Evolutionary conservation across 2,113 vertebrate species (phyloP), one percentile per base, ranked within the genome.

Genomic region (Callipepla squamata): DNA sequence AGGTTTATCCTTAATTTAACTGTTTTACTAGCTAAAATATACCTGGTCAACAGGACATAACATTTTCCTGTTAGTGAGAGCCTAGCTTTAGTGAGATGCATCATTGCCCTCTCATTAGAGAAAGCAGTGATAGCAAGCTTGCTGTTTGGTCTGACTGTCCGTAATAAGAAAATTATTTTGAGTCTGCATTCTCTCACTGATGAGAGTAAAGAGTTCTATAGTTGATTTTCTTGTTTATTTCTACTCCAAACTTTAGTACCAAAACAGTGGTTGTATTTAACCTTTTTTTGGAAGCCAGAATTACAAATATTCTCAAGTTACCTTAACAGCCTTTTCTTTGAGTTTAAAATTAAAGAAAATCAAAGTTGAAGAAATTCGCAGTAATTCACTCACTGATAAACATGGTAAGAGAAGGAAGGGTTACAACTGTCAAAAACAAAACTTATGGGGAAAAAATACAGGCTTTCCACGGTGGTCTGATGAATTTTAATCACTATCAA

Each of bases 301-400:
- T 81, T 76, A 26, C 47, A 34, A 80, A 66, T 85, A 22, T 80
- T 97, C 95, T 91, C 57, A 67, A 45, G 21, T 94, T 74, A 85
- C n/a, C 6, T 36, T 76, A 67, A 62, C 7, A 50, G 22, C 20
- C 7, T 93, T 74, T 30, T 61, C 57, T 91, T 90, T 94, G 50
- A 28, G 72, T 61, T 91, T 87, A 68, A 58, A 68, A 40, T 47
- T 67, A 55, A 90, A 16, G 9, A 81, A 96, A 93, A 55, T 34
- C 11, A 45, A 89, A 93, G 73, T 32, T 48, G 66, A 94, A 93
- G 36, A 47, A 28, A 44, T 66, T 96, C 96, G 32, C 70, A 93
- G 36, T 50, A 28, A 44, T 66, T 95, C 96, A 34, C 74, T 94
- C 22, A 14, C 42, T 94, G 53, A 8, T 77, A 36, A 83, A 45